These are phyloP conservation scores for Corydoras maculifer DNA, from an alignment of 2,113 vertebrate genomes.

Conservation along the genomic window DNA sequence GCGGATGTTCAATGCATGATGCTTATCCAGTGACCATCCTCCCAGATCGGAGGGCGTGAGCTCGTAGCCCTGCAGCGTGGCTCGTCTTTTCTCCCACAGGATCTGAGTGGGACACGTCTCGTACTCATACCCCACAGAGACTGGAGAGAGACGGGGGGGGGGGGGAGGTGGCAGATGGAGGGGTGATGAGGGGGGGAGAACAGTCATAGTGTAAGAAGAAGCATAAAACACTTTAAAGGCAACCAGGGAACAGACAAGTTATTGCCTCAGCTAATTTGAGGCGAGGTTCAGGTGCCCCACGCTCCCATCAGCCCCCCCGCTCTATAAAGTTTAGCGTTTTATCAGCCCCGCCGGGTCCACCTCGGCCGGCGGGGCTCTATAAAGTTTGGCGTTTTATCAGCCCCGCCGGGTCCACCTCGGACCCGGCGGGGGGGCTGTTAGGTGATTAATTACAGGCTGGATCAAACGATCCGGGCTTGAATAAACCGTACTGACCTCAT, in stretches of 20 bases:
- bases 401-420: no score
- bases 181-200: background rate
- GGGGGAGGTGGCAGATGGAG: conserved; percentile 21
- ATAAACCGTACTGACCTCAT: no score
- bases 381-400: no score
- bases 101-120: conserved; percentile 80
- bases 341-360: no score
- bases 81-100: conserved; percentile 83
- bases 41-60: conserved; percentile 81
- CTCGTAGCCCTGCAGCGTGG: conserved; percentile 81
- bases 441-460: no score
- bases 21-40: conserved; percentile 85
- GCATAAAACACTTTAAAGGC: conserved; percentile 5
- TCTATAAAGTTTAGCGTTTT: no score
- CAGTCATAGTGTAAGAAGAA: background rate
- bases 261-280: conserved; percentile 36
- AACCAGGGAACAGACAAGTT: conserved; percentile 33
- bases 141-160: conserved; percentile 50
- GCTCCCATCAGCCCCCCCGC: no score
- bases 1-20: conserved; percentile 78
- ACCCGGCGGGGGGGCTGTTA: no score
- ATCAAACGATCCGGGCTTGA: no score
- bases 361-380: no score
- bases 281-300: background rate
- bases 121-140: conserved; percentile 84